A percentile compares a stretch with the other conserved stretches of the same genome.
phyloP scores from a whole-genome alignment of 2,888 invertebrate species.

The Caenorhabditis sinica region DNA sequence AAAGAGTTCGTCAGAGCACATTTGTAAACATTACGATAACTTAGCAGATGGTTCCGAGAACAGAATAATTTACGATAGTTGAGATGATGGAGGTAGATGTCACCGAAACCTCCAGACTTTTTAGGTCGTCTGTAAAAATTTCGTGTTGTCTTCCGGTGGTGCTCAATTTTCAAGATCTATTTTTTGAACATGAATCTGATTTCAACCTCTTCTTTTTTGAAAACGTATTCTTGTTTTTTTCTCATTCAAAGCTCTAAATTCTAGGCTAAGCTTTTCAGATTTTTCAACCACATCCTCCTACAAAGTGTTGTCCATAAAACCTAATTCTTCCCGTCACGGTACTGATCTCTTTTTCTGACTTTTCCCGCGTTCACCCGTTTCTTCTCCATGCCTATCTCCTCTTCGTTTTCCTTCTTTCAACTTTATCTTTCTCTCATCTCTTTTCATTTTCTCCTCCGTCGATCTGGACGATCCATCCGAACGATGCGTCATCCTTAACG shows the following conservation, averaged over 20 bases:
- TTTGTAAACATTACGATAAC: constrained; percentile 47
- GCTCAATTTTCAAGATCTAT: too few species aligned
- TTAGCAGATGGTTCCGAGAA: constrained; percentile 18
- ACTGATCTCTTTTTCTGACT: constrained; percentile 16
- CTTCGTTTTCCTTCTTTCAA: constrained; percentile 6
- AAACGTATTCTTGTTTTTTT: background rate
- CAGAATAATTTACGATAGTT: background rate
- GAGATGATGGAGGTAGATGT: background rate
- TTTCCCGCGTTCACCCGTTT: constrained; percentile 19
- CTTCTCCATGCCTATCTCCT: constrained; percentile 10
- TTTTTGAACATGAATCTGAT: too few species aligned
- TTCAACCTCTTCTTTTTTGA: background rate
- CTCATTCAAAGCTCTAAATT: too few species aligned
- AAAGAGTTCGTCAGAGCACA: constrained; percentile 40
- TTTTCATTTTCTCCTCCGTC: constrained; percentile 9
- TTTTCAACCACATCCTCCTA: background rate
- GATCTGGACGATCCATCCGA: constrained; percentile 25
- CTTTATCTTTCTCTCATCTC: constrained; percentile 34
- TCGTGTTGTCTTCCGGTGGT: too few species aligned
- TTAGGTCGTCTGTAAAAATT: too few species aligned
- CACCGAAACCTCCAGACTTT: background rate
- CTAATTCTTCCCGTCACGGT: constrained; percentile 18
- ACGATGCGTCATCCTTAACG: constrained; percentile 37
- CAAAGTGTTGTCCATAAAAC: constrained; percentile 2
- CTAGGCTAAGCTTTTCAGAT: background rate